phyloP scores from a whole-genome alignment of 2,888 invertebrate species.

The Notodonta ziczac region DNA sequence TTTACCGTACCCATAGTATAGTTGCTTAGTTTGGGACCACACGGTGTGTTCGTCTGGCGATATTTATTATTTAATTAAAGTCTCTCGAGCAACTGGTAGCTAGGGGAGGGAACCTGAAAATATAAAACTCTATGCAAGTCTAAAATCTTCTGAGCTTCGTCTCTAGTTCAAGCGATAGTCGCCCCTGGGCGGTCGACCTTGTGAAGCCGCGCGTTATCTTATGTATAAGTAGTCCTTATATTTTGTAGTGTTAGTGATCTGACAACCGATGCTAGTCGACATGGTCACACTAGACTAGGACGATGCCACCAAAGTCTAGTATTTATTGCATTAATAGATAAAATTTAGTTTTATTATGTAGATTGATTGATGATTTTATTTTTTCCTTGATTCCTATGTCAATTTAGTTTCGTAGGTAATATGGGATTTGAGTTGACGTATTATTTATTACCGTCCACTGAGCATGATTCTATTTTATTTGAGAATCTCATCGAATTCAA shows the following conservation, averaged over 20 bases:
- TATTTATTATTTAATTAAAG: too few relatives aligned
- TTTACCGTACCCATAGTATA: too few relatives aligned
- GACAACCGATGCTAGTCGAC: conserved; percentile 55
- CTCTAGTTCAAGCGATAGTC: too few relatives aligned
- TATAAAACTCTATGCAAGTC: too few relatives aligned
- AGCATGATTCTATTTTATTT: conserved; percentile 26
- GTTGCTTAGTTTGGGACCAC: too few relatives aligned
- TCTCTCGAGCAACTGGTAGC: too few relatives aligned
- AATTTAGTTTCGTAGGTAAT: not conserved
- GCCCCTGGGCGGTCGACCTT: too few relatives aligned
- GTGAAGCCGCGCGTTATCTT: conserved; percentile 31
- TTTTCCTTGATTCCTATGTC: not conserved
- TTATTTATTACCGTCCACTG: conserved; percentile 30
- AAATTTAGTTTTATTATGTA: not conserved
- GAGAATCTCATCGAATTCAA: conserved; percentile 31
- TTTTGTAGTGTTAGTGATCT: conserved; percentile 31
- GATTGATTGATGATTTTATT: too few relatives aligned
- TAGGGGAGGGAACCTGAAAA: too few relatives aligned
- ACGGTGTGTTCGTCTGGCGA: too few relatives aligned
- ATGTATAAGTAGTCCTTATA: conserved; percentile 14
- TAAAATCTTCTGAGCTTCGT: too few relatives aligned
- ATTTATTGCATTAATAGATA: not conserved
- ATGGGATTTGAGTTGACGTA: not conserved
- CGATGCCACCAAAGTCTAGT: conserved; percentile 43
- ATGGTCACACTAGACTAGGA: conserved; percentile 41